Conservation (phyloP, 2,113 vertebrate genomes). For the Sakesphorus luctuosus region DNA sequence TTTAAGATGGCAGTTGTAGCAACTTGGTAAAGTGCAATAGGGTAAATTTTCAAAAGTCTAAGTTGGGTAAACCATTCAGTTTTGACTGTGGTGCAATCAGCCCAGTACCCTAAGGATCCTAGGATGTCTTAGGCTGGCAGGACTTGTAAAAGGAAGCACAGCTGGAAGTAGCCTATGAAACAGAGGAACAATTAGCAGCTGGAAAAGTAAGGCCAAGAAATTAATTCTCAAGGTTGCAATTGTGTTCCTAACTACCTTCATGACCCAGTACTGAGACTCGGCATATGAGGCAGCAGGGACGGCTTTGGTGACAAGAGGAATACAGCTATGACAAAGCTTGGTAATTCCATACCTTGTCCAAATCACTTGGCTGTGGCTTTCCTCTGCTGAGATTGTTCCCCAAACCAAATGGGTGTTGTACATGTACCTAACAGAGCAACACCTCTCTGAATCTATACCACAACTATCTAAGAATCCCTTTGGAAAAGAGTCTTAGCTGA, state of each 20-base stretch:
- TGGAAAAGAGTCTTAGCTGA: neutral
- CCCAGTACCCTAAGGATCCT: neutral
- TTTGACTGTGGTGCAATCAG: neutral
- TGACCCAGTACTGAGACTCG: neutral
- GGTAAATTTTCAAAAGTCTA: neutral
- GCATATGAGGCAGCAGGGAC: neutral
- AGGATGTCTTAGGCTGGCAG: neutral
- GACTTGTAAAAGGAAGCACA: neutral
- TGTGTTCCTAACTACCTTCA: neutral
- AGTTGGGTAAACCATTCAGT: neutral
- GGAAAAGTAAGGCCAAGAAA: neutral
- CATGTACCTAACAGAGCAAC: neutral
- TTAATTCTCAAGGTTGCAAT: neutral
- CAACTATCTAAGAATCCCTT: neutral
- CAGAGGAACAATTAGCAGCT: neutral
- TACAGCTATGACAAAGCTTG: neutral
- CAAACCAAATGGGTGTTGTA: neutral
- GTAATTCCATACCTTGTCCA: neutral
- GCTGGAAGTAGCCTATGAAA: neutral
- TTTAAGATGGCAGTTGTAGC: neutral
- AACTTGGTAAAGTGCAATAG: neutral
- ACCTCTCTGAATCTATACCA: neutral
- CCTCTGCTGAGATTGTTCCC: neutral
- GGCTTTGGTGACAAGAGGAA: neutral
- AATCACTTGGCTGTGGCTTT: neutral